Conservation (phyloP, 2,797 vertebrate genomes). For the Danio choprae region DNA sequence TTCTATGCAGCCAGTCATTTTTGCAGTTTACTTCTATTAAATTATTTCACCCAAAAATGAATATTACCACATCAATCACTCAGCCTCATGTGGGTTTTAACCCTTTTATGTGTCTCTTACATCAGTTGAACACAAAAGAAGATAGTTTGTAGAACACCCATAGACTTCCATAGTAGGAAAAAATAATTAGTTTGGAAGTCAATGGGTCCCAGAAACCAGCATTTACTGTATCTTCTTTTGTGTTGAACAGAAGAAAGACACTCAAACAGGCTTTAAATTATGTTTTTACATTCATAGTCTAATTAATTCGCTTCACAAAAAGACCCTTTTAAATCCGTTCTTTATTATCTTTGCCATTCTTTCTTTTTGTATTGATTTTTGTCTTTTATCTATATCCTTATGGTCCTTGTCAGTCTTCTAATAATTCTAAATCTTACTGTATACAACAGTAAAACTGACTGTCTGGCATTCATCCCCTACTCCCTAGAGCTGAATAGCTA, state of each 20-base stretch:
- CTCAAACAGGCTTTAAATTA: background rate
- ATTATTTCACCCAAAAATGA: too few relatives aligned
- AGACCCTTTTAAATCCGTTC: background rate
- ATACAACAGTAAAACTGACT: background rate
- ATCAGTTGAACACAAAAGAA: too few relatives aligned
- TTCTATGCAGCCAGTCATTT: background rate
- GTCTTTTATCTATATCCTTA: background rate
- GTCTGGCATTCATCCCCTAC: background rate
- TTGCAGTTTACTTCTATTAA: background rate
- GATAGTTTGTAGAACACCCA: too few relatives aligned
- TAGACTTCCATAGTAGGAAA: too few relatives aligned
- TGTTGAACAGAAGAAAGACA: too few relatives aligned
- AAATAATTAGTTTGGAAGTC: too few relatives aligned
- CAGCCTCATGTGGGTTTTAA: too few relatives aligned
- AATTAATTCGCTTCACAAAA: background rate
- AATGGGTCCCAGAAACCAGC: too few relatives aligned
- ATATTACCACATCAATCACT: too few relatives aligned
- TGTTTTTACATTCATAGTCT: conserved; percentile 7
- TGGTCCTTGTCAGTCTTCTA: background rate
- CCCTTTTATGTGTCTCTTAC: too few relatives aligned
- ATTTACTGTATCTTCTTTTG: too few relatives aligned
- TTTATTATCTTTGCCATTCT: background rate
- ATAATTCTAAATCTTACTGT: background rate
- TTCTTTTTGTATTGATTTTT: conserved; percentile 1
- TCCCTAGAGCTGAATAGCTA: background rate